Percentiles rank a stretch among this genome's conserved stretches.
These are phyloP conservation scores for Platypus cylindrus DNA, from an alignment of 2,888 invertebrate genomes.

Conservation along the genomic window DNA sequence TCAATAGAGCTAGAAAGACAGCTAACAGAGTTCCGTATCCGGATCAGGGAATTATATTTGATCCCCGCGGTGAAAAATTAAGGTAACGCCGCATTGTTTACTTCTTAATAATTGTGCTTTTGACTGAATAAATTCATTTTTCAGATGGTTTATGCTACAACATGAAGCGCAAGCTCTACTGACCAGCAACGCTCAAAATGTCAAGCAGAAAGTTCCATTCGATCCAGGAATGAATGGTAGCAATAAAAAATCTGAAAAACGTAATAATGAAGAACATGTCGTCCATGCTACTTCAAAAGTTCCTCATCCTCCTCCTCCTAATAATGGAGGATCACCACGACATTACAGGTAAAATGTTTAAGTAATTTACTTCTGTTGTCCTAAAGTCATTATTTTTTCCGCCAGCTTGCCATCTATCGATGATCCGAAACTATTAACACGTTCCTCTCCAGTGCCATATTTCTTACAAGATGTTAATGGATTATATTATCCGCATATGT, in stretches of 20 bases:
- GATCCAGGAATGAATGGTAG: constrained; percentile 38
- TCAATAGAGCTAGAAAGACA: constrained; percentile 62
- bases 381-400: neutral
- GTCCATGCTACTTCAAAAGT: constrained; percentile 8
- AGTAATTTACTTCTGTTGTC: too few species aligned
- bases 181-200: constrained; percentile 59
- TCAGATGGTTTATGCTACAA: constrained; percentile 73
- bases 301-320: constrained; percentile 9
- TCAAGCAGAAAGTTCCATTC: constrained; percentile 65
- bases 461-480: constrained; percentile 31
- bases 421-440: constrained; percentile 34
- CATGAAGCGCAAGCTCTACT: constrained; percentile 72
- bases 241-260: constrained; percentile 9
- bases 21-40: constrained; percentile 61
- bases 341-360: constrained; percentile 11
- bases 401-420: constrained; percentile 53
- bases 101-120: neutral
- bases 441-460: constrained; percentile 33
- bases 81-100: constrained; percentile 28
- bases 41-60: constrained; percentile 63
- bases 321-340: constrained; percentile 16
- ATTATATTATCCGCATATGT: constrained; percentile 29
- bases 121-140: neutral
- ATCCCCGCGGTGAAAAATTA: constrained; percentile 52
- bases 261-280: constrained; percentile 6